Conservation (phyloP, 2,888 invertebrate species). For the Apomyelois bistriatella region DNA sequence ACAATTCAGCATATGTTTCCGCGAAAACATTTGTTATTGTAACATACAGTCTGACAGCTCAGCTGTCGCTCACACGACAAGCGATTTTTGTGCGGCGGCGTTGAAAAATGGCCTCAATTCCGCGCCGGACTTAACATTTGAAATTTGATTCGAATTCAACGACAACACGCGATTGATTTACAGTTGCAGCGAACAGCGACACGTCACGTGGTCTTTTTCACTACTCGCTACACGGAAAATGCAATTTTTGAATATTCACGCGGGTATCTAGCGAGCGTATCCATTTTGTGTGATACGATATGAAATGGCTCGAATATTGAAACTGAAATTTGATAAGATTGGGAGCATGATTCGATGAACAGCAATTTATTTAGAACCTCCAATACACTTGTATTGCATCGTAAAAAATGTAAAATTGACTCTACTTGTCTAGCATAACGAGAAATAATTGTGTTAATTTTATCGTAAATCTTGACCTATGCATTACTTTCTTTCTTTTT, state of each 20-base stretch:
- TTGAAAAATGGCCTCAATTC: not conserved
- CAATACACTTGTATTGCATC: not conserved
- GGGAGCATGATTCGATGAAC: not conserved
- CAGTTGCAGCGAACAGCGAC: not conserved
- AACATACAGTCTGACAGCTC: conserved; percentile 3
- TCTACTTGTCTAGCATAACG: no score
- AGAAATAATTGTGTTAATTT: no score
- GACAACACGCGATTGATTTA: not conserved
- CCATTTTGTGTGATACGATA: not conserved
- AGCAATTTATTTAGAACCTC: not conserved
- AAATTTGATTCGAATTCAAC: not conserved
- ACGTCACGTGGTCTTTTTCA: not conserved
- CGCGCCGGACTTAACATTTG: not conserved
- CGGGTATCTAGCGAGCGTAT: not conserved
- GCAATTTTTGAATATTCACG: conserved; percentile 4
- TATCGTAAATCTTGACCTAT: no score
- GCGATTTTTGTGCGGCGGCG: not conserved
- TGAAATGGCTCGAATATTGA: conserved; percentile 4
- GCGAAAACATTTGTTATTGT: not conserved
- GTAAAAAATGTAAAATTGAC: no score
- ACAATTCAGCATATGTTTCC: not conserved
- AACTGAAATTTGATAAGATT: not conserved
- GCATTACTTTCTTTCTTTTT: no score
- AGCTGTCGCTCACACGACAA: not conserved
- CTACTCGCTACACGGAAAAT: not conserved